Evolutionary conservation across 2,888 invertebrate genomes (phyloP), one percentile per base, ranked within the genome.

Genomic region (Baccha elongata): DNA sequence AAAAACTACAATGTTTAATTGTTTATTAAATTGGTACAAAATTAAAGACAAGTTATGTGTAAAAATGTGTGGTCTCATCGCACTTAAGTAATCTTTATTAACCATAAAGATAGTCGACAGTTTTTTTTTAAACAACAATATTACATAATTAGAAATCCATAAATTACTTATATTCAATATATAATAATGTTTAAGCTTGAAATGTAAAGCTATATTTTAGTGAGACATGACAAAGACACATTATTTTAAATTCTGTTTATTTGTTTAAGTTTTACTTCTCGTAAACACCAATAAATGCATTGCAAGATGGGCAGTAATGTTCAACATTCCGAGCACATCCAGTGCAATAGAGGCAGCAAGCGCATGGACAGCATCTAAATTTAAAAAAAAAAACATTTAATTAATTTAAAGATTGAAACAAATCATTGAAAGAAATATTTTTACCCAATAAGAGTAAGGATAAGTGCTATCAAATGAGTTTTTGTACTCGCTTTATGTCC

Each of bases 401-500:
- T 15, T 15, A 21, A 21, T 32, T 53, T 35, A 13, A 23, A 1
- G 1, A 1, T 10, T 8, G 3, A 8, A n/a, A 7, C 21, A 17
- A 32, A 8, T 32, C 1, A 8, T 32, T 32, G 2, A 32, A 32
- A 8, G 8, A 3, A 32, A 32, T n/a, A n/a, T 32, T 13, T 42
- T 55, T 76, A 83, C 83, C 76, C 76, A 26, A 78, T 58, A 29
- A 83, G 13, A 85, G 92, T 93, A 11, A 93, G 88, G 0, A 93
- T 52, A 7, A 91, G 76, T 4, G 93, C 93, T 76, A 92, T 90
- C 8, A 93, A 86, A 87, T 93, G 93, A 0, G 93, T 93, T 65
- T 91, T 91, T 5, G 91, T 90, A 0, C 91, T 91, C 5, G 93
- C 86, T 72, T 88, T 91, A 42, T 86, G 86, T 84, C 87, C 87